phyloP scores from a whole-genome alignment of 2,888 invertebrate genomes.

The Eulithis testata region DNA sequence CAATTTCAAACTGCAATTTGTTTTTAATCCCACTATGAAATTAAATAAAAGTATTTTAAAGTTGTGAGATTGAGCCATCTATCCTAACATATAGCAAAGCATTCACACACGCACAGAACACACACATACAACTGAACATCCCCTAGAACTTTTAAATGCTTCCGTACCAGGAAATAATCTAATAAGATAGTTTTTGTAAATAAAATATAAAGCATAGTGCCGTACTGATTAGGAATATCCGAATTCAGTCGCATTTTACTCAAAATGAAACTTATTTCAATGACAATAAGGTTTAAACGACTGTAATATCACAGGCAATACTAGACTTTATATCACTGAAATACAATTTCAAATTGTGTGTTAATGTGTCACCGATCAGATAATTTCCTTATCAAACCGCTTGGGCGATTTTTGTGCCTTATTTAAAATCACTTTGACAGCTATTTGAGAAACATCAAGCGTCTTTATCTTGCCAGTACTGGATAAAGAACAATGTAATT shows the following conservation, averaged over 20 bases:
- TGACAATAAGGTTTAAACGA: neutral
- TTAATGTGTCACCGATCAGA: neutral
- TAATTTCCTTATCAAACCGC: conserved; percentile 7
- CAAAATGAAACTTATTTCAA: conserved; percentile 1
- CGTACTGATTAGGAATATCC: conserved; percentile 12
- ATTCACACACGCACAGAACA: conserved; percentile 34
- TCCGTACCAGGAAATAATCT: conserved; percentile 55
- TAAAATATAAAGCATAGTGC: conserved; percentile 52
- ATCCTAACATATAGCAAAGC: conserved; percentile 16
- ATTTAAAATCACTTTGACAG: conserved; percentile 15
- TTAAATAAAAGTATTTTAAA: neutral
- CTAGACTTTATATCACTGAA: neutral
- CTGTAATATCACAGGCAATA: conserved; percentile 2
- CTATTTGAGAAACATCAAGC: conserved; percentile 17
- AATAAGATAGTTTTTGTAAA: conserved; percentile 45
- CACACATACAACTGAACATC: conserved; percentile 58
- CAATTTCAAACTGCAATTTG: neutral
- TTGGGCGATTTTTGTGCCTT: conserved; percentile 20
- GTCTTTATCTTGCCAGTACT: conserved; percentile 5
- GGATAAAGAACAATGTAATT: neutral
- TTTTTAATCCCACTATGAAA: neutral
- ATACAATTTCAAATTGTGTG: neutral
- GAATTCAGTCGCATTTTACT: conserved; percentile 12
- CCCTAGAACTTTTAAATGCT: conserved; percentile 72
- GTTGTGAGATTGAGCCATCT: conserved; percentile 21